These are phyloP conservation scores for Scleropages formosus DNA, from an alignment of 2,797 vertebrate species.

Conservation along the genomic window DNA sequence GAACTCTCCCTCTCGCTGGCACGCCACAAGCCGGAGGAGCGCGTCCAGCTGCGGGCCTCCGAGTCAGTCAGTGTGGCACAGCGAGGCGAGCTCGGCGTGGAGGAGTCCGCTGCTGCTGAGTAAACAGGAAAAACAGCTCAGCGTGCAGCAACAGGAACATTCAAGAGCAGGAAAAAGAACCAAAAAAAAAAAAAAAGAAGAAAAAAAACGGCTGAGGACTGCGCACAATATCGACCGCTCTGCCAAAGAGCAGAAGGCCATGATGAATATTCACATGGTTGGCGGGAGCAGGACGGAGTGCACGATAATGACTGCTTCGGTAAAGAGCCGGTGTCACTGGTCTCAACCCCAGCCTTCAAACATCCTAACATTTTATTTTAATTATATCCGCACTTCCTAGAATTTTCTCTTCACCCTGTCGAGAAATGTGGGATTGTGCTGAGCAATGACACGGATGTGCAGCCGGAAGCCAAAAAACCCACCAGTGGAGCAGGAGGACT, in stretches of 20 bases:
- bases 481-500: neutral
- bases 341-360: no score
- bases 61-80: conserved; percentile 54
- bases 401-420: no score
- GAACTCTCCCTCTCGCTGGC: neutral
- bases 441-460: neutral
- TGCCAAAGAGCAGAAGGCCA: neutral
- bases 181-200: no score
- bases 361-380: no score
- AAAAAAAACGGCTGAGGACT: conserved; percentile 55
- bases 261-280: no score
- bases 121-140: conserved; percentile 68
- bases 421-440: no score
- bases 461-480: neutral
- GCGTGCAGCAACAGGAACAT: conserved; percentile 68
- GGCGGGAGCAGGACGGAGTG: no score
- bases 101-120: conserved; percentile 66
- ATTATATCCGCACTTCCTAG: no score
- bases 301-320: no score
- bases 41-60: conserved; percentile 54
- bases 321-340: no score
- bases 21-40: conserved; percentile 43
- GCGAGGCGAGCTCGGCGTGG: conserved; percentile 70
- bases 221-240: conserved; percentile 60
- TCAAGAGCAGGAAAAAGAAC: no score